Evolutionary conservation across 2,888 invertebrate species (phyloP), one percentile per base, ranked within the genome.

Genomic region (Leptura quadrifasciata): DNA sequence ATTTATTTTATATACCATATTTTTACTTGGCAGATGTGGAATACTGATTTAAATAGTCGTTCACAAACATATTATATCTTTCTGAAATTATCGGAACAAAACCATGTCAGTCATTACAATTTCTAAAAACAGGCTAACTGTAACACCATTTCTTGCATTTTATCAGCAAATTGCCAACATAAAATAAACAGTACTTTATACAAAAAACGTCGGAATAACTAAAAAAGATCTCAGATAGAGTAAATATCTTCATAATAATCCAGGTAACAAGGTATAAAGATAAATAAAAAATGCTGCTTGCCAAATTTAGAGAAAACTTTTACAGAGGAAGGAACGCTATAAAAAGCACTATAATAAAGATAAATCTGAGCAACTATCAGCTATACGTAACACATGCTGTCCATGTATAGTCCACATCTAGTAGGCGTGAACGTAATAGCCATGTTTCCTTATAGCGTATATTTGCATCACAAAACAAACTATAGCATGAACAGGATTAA

Each of bases 391-490:
- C 81, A 81, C 79, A 78, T 80, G 82, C 82, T 79, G 79, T 76
- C 82, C 84, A 83, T 84, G 85, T 85, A 85, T 78, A 84, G 83
- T 80, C 80, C 81, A 77, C 73, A 68, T 79, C 76, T 80, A 74
- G 86, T 86, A 84, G 86, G 86, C 85, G 86, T 84, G 80, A 83
- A 83, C 79, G 84, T 84, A 83, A 85, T 82, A 82, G 83, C 83
- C 81, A 77, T 81, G 83, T 85, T 85, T 85, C 85, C 85, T 86
- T 86, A 86, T 85, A 82, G 84, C 76, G 70, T 77, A 78, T 81
- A 86, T 86, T 86, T 86, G 86, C 86, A 86, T 86, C 85, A 83
- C 84, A 83, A 83, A 84, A 85, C 85, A 82, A 85, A 82, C 74
- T 79, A 79, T 79, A 78, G 70, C 80, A 57, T 57, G 73, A 76